Evolutionary conservation across 2,888 invertebrate species (phyloP).

Genomic region (Neoscelio sp.): DNA sequence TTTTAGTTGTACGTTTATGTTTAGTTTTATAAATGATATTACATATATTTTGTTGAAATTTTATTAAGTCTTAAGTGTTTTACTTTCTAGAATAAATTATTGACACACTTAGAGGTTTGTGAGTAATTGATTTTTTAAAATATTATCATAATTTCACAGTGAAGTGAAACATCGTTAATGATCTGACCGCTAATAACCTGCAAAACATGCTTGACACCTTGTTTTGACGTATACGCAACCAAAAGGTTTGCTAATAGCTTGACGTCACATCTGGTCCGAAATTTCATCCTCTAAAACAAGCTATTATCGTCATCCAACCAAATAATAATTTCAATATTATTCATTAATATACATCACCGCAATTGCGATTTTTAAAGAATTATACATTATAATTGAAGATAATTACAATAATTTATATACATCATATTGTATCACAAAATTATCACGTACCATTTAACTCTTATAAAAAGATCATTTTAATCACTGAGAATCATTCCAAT

Average conservation of each 20-base stretch:
- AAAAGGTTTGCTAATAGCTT: constrained; percentile 57
- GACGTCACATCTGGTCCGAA: constrained; percentile 54
- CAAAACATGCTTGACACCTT: constrained; percentile 63
- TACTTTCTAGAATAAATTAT: not conserved
- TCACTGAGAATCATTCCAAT: too few relatives aligned
- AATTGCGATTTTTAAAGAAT: not conserved
- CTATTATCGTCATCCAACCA: constrained; percentile 43
- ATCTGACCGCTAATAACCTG: constrained; percentile 61
- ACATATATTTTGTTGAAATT: too few relatives aligned
- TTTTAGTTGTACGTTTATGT: too few relatives aligned
- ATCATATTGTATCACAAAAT: too few relatives aligned
- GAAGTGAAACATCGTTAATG: constrained; percentile 52
- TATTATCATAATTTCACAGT: constrained; percentile 40
- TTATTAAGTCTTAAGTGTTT: too few relatives aligned
- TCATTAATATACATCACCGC: constrained; percentile 11
- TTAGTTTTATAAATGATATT: too few relatives aligned
- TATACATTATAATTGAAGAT: too few relatives aligned
- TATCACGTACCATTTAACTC: too few relatives aligned
- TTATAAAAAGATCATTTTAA: too few relatives aligned
- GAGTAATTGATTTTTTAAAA: constrained; percentile 29
- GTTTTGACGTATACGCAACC: constrained; percentile 59
- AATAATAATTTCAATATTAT: constrained; percentile 47
- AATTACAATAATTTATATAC: too few relatives aligned
- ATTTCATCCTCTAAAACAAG: constrained; percentile 56
- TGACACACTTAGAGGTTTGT: too few relatives aligned